A percentile compares a stretch with the other conserved stretches of the same genome.
Conservation (phyloP, 1,140 invertebrate genomes). For the Formica exsecta region DNA sequence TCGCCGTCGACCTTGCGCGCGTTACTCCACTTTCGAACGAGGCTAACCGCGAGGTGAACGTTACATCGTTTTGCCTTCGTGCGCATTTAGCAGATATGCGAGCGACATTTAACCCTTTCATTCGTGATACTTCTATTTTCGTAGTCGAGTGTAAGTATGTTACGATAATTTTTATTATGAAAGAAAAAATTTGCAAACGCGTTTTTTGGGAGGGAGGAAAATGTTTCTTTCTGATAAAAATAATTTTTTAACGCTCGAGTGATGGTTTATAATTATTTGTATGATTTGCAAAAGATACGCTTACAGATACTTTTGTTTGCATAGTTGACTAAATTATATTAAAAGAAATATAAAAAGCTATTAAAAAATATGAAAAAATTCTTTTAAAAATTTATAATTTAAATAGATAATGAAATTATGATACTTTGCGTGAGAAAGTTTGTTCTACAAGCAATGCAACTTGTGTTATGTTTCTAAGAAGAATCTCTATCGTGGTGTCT, state of each 20-base stretch:
- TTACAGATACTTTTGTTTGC: neutral
- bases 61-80: constrained; percentile 18
- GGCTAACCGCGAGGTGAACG: constrained; percentile 46
- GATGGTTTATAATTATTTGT: neutral
- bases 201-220: neutral
- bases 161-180: neutral
- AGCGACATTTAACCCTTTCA: neutral
- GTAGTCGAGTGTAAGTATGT: neutral
- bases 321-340: neutral
- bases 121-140: constrained; percentile 19
- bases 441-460: neutral
- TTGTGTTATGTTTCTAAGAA: neutral
- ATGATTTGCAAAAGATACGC: neutral
- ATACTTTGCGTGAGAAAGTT: neutral
- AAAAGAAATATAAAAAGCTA: neutral
- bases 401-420: neutral
- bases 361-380: neutral
- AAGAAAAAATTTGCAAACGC: neutral
- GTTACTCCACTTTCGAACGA: constrained; percentile 67
- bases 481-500: neutral
- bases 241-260: neutral
- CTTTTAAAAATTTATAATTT: neutral
- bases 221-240: neutral
- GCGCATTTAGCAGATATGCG: constrained; percentile 1
- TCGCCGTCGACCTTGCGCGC: constrained; percentile 62